Conservation (phyloP, 2,888 invertebrate species). For the Mimachlamys varia region DNA sequence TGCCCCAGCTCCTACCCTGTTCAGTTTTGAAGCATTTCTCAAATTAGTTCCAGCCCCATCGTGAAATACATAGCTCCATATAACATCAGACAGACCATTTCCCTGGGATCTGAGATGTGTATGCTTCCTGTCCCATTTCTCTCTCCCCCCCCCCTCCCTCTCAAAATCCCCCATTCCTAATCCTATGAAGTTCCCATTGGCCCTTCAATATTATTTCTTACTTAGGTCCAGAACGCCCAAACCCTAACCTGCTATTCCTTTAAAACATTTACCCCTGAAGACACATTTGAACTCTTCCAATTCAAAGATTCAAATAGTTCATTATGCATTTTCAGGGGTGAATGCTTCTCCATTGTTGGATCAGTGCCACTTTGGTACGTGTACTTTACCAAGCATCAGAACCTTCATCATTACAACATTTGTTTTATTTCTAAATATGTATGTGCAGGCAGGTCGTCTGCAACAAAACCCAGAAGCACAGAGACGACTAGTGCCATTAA, state of each 20-base stretch:
- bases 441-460: neutral
- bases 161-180: too few relatives aligned
- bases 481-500: neutral
- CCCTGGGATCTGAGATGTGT: neutral
- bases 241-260: neutral
- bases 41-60: too few relatives aligned
- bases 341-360: neutral
- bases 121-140: neutral
- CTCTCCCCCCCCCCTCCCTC: neutral
- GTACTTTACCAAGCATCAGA: neutral
- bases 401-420: neutral
- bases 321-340: too few relatives aligned
- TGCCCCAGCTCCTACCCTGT: too few relatives aligned
- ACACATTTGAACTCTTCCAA: neutral
- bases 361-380: neutral
- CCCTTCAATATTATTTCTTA: neutral
- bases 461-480: neutral
- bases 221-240: neutral
- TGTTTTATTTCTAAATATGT: neutral
- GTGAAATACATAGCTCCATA: too few relatives aligned
- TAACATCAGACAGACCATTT: neutral
- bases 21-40: too few relatives aligned
- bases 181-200: neutral
- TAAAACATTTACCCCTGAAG: neutral
- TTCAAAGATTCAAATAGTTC: too few relatives aligned